Base-by-base conservation (phyloP, 2,113 vertebrate species). In the Stegastes partitus region DNA sequence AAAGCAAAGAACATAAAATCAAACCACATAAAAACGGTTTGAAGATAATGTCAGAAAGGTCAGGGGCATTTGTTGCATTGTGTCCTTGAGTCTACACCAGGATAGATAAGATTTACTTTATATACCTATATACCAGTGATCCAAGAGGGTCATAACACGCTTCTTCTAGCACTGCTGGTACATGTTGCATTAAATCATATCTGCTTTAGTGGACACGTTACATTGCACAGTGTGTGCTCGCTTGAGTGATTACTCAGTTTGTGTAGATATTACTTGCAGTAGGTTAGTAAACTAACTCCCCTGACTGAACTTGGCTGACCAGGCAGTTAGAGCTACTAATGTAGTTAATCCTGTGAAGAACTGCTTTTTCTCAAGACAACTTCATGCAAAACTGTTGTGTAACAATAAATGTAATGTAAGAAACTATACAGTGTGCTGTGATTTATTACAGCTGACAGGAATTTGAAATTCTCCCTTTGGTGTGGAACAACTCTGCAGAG, bases 361-460 rank as follows among this genome's bases (percentile, higher is more conserved):
- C 50, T 28, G 31, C 5, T 58, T 57, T 74, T 79, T 61, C 54
- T 45, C 64, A 42, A 2, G 4, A 59, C 26, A 67, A 54, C 2
- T 68, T 78, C n/a, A 19, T 26, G 25, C 21, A 11, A 12, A n/a
- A 77, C 51, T 74, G 34, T 55, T 76, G 21, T 83, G 23, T 78
- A 68, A 81, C 47, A 81, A 84, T 84, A 89, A 84, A 81, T 56
- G 3, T 16, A 26, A 83, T 68, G 9, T 54, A 39, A 59, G 34
- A 22, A 74, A 71, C 11, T 31, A 25, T 16, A 4, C 7, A 10
- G 23, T n/a, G 2, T 18, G 55, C 18, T n/a, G 16, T 50, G 2
- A 50, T n/a, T 19, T 21, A 3, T 50, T 1, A 15, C 39, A 42
- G 3, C 11, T 42, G 8, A 42, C 2, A 42, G 39, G 39, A 42